Evolutionary conservation across 2,888 invertebrate genomes (phyloP).

Genomic region (Nymphalis polychloros): DNA sequence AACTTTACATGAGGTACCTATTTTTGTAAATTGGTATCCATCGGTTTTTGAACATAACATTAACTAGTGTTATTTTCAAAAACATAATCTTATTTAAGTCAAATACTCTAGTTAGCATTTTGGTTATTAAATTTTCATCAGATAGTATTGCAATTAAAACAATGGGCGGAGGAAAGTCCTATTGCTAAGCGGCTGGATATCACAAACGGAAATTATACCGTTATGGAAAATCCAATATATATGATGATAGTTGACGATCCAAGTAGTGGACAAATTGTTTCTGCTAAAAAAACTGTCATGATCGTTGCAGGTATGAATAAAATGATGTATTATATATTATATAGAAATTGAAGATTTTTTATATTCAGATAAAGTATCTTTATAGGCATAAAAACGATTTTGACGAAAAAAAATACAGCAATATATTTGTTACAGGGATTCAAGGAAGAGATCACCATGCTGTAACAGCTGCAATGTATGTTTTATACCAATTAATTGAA

Average conservation of each 20-base stretch:
- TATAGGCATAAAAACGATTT: no score
- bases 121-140: constrained; percentile 36
- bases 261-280: constrained; percentile 68
- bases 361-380: not conserved
- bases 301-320: constrained; percentile 63
- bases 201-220: constrained; percentile 66
- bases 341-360: not conserved
- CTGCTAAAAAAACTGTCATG: constrained; percentile 72
- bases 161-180: constrained; percentile 70
- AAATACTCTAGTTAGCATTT: not conserved
- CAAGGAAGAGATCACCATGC: constrained; percentile 75
- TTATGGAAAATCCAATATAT: constrained; percentile 74
- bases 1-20: constrained; percentile 64
- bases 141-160: constrained; percentile 65
- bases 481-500: constrained; percentile 70
- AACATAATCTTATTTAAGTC: no score
- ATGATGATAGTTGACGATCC: constrained; percentile 75
- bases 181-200: constrained; percentile 68
- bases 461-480: constrained; percentile 70
- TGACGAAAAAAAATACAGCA: not conserved
- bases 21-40: not conserved
- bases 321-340: not conserved
- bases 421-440: constrained; percentile 55
- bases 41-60: no score
- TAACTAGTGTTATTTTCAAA: no score